Conservation (phyloP, 2,797 vertebrate genomes). For the Sebastes taczanowskii region DNA sequence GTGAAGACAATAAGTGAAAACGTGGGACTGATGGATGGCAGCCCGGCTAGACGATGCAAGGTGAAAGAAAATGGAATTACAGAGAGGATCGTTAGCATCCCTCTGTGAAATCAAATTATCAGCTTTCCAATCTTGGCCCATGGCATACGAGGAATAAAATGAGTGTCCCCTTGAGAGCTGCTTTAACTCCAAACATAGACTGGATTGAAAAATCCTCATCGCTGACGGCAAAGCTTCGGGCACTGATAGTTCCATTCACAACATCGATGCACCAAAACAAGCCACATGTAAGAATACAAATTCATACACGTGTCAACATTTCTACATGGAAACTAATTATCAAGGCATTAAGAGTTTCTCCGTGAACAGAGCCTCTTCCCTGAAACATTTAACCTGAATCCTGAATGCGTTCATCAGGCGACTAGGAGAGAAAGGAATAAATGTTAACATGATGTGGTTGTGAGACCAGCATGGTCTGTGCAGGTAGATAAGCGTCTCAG, state of each 20-base stretch:
- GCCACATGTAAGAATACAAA: not conserved
- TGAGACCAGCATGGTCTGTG: slow-evolving; percentile 23
- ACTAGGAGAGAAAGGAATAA: slow-evolving; percentile 24
- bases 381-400: slow-evolving; percentile 38
- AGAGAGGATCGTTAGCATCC: slow-evolving; percentile 68
- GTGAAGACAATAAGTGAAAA: slow-evolving; percentile 35
- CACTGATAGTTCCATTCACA: not conserved
- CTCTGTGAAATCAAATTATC: slow-evolving; percentile 75
- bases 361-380: not conserved
- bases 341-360: not conserved
- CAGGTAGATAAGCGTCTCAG: slow-evolving; percentile 60
- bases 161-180: slow-evolving; percentile 9
- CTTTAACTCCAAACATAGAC: slow-evolving; percentile 3
- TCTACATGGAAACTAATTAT: slow-evolving; percentile 21
- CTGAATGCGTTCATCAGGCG: slow-evolving; percentile 12
- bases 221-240: not conserved
- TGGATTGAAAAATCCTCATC: not conserved
- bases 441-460: slow-evolving; percentile 51
- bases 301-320: slow-evolving; percentile 4
- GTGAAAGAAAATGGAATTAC: slow-evolving; percentile 68
- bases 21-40: slow-evolving; percentile 27
- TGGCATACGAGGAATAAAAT: slow-evolving; percentile 42
- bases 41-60: slow-evolving; percentile 32
- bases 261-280: not conserved
- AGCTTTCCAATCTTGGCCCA: slow-evolving; percentile 65